Base-by-base conservation (phyloP, 2,113 vertebrate species). In the Cromileptes altivelis region DNA sequence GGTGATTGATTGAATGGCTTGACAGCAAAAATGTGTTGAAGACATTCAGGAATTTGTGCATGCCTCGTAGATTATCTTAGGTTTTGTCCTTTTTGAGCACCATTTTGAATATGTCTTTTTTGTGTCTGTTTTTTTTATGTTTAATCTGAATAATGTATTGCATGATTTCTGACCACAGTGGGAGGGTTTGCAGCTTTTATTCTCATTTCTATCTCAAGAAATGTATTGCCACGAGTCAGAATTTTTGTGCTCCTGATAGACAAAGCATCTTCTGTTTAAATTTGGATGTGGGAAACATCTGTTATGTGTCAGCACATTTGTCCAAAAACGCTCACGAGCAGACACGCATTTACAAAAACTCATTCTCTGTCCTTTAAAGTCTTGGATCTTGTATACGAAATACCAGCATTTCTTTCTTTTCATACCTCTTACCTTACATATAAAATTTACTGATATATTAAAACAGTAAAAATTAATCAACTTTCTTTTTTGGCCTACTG, bases 1-100 rank as follows among this genome's bases (percentile, higher is more conserved):
- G 37, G 69, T 89, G 87, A 88, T 81, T 80, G 90, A 94, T 88
- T 87, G 82, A 90, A 76, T 70, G 80, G 67, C 83, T 86, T 89
- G 80, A 90, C 88, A 86, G 81, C 55, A 53, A 70, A 78, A 85
- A 87, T 73, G 64, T 75, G 84, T 75, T 64, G 64, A 75, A 55
- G 23, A 57, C 72, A 65, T 82, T 74, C 58, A 76, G 68, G 77
- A 73, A 73, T 91, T 74, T 81, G 64, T 85, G 84, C 87, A 74
- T 81, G 76, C 64, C 55, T 67, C 61, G 30, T 84, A 78, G 72
- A 86, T 80, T 85, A 56, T 82, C 53, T 63, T 15, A 21, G 47
- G 17, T 58, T 77, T 73, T 68, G 52, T 86, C 58, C 33, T 47
- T 80, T 75, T 72, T 13, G n/a, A 79, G 33, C 57, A 78, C 55